Conservation (phyloP, 2,113 vertebrate species). For the Electrona antarctica region DNA sequence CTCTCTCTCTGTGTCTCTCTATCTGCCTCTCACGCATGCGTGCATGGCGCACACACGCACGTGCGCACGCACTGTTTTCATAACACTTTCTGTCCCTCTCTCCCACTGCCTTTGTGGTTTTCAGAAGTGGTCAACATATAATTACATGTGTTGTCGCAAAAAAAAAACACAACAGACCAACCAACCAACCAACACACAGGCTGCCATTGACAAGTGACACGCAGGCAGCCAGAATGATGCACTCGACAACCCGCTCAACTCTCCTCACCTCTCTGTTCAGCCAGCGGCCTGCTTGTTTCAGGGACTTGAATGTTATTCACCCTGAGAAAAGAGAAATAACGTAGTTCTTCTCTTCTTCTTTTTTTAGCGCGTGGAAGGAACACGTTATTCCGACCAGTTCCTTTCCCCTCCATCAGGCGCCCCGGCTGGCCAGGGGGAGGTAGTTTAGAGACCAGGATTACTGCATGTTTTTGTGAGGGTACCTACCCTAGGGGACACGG, state of each 20-base stretch:
- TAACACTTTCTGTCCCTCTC: not conserved
- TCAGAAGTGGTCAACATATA: conserved; percentile 37
- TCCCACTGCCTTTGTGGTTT: conserved; percentile 25
- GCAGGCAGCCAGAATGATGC: conserved; percentile 22
- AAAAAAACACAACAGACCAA: conserved; percentile 35
- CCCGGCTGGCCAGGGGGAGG: too few relatives aligned
- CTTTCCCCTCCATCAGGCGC: too few relatives aligned
- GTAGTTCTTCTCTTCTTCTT: too few relatives aligned
- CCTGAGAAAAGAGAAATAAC: too few relatives aligned
- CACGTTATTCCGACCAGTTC: too few relatives aligned
- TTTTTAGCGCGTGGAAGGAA: too few relatives aligned
- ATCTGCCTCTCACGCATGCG: not conserved
- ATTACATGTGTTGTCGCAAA: conserved; percentile 48
- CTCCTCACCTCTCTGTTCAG: not conserved
- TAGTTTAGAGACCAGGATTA: too few relatives aligned
- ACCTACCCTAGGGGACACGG: too few relatives aligned
- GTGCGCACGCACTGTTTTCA: not conserved
- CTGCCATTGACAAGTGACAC: conserved; percentile 41
- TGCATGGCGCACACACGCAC: not conserved
- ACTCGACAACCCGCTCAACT: conserved; percentile 26
- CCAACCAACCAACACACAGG: conserved; percentile 27
- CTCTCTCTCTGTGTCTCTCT: conserved; percentile 16
- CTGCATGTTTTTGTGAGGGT: too few relatives aligned
- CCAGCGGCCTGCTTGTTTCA: not conserved
- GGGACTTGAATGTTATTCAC: too few relatives aligned